Base-by-base conservation (phyloP, 2,888 invertebrate genomes). In the Agapostemon virescens region DNA sequence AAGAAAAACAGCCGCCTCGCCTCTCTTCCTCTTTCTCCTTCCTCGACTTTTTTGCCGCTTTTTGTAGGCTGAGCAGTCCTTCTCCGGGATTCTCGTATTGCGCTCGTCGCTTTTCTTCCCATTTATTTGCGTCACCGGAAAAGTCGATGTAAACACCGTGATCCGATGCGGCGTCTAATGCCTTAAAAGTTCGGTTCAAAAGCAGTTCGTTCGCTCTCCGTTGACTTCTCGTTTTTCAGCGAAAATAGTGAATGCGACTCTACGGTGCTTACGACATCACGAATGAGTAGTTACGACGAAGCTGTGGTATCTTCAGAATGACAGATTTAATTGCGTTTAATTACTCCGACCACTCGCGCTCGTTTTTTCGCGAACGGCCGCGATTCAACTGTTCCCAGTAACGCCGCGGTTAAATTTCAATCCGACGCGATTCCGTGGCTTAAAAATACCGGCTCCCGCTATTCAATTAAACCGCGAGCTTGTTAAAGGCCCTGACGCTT, bases 241-340 rank as follows among this genome's bases (percentile, higher is more conserved):
- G 17, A 42, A 55, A 23, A 66, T 66, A 69, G 61, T 61, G 55
- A 40, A 23, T 30, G 71, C 63, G 55, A 64, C 61, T 69, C 45
- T 2, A 36, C 13, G 49, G 26, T 33, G 64, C 5, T 23, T 52
- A 6, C 30, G 20, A 15, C 36, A n/a, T 33, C 52, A 38, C 30
- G 40, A 58, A 40, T 63, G 45, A 70, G 5, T 6, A 26, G 23
- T 38, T 30, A 23, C 36, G 42, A 6, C 61, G 79, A 33, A 15
- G 30, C 15, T 13, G 23, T 33, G 61, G 13, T 61, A 55, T 63
- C 20, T 49, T 42, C n/a, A 15, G 13, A 72, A 69, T 49, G 76
- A 80, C 64, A 40, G 13, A 26, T 80, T 69, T 78, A 79, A 79
- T 72, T 69, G 68, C 71, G 68, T 79, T 72, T 66, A 80, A 80